Evolutionary conservation across 2,113 vertebrate genomes (phyloP), one percentile per base, ranked within the genome.

Genomic region (Corvus moneduloides): DNA sequence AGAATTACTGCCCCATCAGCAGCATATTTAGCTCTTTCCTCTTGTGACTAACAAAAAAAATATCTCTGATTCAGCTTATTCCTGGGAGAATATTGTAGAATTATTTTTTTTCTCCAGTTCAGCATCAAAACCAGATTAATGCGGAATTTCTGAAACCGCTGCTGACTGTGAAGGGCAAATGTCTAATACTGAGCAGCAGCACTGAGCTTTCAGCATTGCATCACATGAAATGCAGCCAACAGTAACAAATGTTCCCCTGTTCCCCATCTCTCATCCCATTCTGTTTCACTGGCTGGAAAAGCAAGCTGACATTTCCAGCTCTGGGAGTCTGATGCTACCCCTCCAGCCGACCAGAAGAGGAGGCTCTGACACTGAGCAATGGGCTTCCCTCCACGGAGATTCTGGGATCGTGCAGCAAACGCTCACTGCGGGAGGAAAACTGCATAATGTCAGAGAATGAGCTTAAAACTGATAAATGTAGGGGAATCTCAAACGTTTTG

Each of bases 271-370:
- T 78, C 59, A 37, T 17, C 37, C 24, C 58, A 2, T 30, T 62
- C 62, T 30, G 33, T 35, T 30, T 28, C 49, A 41, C 43, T 2
- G 37, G n/a, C 79, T 93, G 79, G 46, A 69, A 94, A 85, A 44
- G 58, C 20, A 68, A 59, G 44, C 26, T 26, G 67, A 15, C 39
- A 10, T 37, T 78, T 80, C 28, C 6, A 48, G 6, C 75, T 30
- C 2, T 1, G 22, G n/a, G n/a, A 68, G 23, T 3, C 13, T n/a
- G 51, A 17, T 85, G 96, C 78, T 87, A 79, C 64, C 64, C 49
- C 88, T 62, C 32, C 66, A 52, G 84, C n/a, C 10, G 54, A 73
- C 96, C 96, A 97, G 96, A 69, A 97, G 97, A 96, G 96, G 96
- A 96, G 96, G 96, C 97, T 97, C 68, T 84, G 87, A 88, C 84